Conservation (phyloP, 2,888 invertebrate genomes). For the Himalopsyche kuldschensis region DNA sequence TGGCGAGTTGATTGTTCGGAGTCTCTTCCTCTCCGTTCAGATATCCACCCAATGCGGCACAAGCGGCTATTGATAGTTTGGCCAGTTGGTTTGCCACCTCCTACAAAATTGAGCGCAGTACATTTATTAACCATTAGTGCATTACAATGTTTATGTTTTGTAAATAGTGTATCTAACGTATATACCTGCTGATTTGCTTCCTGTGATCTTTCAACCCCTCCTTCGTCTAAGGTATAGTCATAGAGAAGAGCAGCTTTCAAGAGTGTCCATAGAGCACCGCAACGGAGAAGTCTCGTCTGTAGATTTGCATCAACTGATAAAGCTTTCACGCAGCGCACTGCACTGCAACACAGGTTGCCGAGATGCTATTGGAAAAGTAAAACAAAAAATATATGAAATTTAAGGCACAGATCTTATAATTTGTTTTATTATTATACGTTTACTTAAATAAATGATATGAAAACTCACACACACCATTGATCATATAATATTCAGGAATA, state of each 20-base stretch:
- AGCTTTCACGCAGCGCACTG: slow-evolving; percentile 88
- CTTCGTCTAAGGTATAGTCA: slow-evolving; percentile 96
- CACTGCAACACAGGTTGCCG: slow-evolving; percentile 79
- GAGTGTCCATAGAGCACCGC: slow-evolving; percentile 91
- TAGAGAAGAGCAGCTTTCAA: slow-evolving; percentile 89
- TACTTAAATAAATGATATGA: too few relatives aligned
- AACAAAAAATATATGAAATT: slow-evolving; percentile 35
- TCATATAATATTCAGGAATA: too few relatives aligned
- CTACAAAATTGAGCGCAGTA: slow-evolving; percentile 51
- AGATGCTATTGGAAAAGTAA: slow-evolving; percentile 65
- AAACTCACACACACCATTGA: too few relatives aligned
- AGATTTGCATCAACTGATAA: slow-evolving; percentile 83
- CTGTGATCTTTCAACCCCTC: slow-evolving; percentile 84
- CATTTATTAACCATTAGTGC: too few relatives aligned
- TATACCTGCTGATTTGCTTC: slow-evolving; percentile 79
- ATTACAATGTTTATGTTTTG: not conserved
- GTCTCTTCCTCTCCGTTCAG: slow-evolving; percentile 59
- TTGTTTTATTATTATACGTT: too few relatives aligned
- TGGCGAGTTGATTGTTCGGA: slow-evolving; percentile 60
- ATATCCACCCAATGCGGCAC: slow-evolving; percentile 81
- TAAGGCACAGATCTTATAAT: not conserved
- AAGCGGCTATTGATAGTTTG: slow-evolving; percentile 80
- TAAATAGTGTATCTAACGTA: slow-evolving; percentile 16
- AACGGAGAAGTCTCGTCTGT: slow-evolving; percentile 80
- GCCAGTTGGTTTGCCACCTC: slow-evolving; percentile 93